Conservation (phyloP, 1,140 invertebrate species). For the Cotesia chilonis region DNA sequence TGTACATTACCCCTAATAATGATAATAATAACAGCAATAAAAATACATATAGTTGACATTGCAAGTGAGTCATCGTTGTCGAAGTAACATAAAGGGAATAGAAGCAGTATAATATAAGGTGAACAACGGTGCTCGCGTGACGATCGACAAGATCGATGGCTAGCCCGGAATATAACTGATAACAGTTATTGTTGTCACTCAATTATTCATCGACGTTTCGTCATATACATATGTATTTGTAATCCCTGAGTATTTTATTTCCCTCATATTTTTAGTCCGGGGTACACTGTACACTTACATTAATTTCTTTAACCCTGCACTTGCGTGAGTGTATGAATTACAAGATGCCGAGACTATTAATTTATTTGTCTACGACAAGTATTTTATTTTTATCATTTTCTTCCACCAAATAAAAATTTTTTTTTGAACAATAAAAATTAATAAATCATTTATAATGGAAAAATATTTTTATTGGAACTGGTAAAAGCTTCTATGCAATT, state of each 20-base stretch:
- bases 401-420: too few species aligned
- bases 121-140: neutral
- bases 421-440: too few species aligned
- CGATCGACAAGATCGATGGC: neutral
- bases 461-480: too few species aligned
- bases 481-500: too few species aligned
- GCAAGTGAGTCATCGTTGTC: neutral
- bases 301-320: neutral
- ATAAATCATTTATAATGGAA: too few species aligned
- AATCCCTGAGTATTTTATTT: constrained; percentile 23
- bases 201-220: constrained; percentile 46
- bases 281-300: too few species aligned
- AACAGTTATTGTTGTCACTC: constrained; percentile 42
- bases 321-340: constrained; percentile 7
- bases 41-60: neutral
- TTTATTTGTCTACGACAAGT: too few species aligned
- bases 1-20: too few species aligned
- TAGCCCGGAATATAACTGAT: neutral
- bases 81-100: neutral
- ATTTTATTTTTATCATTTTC: too few species aligned
- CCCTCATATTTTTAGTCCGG: neutral
- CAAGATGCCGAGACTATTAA: too few species aligned
- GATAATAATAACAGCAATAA: too few species aligned
- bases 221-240: constrained; percentile 5
- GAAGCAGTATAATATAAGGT: neutral